phyloP scores from a whole-genome alignment of 1,140 invertebrate species.

The Trichoplusia ni region DNA sequence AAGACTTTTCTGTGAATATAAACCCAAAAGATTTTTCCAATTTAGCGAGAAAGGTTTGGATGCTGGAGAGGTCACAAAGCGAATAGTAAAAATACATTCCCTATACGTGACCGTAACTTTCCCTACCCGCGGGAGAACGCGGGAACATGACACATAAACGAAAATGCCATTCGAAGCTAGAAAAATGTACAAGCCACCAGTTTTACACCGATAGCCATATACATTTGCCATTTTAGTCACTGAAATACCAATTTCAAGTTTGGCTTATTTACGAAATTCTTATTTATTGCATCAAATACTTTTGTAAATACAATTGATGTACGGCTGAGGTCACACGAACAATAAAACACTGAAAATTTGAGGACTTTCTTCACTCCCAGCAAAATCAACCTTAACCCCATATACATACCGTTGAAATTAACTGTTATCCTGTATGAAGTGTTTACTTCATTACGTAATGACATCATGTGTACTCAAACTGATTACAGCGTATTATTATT shows the following conservation, averaged over 20 bases:
- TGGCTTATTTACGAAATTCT: neutral
- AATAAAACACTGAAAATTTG: no score
- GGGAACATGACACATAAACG: conserved; percentile 55
- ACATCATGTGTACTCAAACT: no score
- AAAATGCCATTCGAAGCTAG: conserved; percentile 44
- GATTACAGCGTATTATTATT: no score
- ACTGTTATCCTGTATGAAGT: no score
- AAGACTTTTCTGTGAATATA: conserved; percentile 53
- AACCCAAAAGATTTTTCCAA: conserved; percentile 60
- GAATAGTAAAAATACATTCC: conserved; percentile 59
- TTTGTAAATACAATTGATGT: no score
- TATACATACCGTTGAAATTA: no score
- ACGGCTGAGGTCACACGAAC: no score
- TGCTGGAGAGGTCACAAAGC: conserved; percentile 53
- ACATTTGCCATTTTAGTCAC: conserved; percentile 27
- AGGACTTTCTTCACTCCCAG: no score
- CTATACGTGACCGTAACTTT: conserved; percentile 60
- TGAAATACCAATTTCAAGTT: conserved; percentile 21
- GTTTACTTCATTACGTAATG: no score
- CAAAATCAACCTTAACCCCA: no score
- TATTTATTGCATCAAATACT: no score
- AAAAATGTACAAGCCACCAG: conserved; percentile 39
- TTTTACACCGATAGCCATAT: conserved; percentile 39
- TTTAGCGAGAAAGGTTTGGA: conserved; percentile 57
- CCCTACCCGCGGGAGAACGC: conserved; percentile 44